Evolutionary conservation across 2,113 vertebrate species (phyloP).

Genomic region (Nymphicus hollandicus): DNA sequence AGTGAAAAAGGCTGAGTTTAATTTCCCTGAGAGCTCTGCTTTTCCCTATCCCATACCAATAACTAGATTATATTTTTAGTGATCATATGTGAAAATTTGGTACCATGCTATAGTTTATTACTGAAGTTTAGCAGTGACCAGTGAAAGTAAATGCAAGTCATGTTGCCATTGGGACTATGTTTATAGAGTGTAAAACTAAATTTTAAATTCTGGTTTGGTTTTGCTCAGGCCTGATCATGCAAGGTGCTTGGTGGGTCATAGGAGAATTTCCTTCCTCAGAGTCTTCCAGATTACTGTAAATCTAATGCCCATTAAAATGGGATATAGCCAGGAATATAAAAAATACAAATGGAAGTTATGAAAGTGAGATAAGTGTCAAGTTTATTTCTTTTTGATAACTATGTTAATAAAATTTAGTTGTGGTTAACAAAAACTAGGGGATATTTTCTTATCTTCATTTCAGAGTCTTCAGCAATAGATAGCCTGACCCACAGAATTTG

Average conservation of each 20-base stretch:
- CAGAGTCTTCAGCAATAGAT: neutral
- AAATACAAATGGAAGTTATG: neutral
- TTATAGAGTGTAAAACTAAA: neutral
- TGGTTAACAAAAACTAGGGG: neutral
- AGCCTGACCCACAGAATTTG: neutral
- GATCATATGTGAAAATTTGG: neutral
- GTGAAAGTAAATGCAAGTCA: neutral
- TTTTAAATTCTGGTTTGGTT: neutral
- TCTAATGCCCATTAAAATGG: neutral
- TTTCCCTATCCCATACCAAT: neutral
- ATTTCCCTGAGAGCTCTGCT: neutral
- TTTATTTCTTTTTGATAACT: neutral
- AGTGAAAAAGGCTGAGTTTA: neutral
- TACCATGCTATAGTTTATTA: neutral
- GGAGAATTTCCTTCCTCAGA: neutral
- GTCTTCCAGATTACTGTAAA: neutral
- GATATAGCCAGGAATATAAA: neutral
- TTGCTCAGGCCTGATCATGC: neutral
- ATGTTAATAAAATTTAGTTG: neutral
- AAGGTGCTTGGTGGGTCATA: neutral
- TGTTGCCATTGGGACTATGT: neutral
- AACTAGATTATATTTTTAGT: neutral
- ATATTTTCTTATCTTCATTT: neutral
- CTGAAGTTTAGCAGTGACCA: neutral
- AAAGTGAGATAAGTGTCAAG: neutral